Conservation (phyloP, 2,888 invertebrate genomes). For the Lypha dubia region DNA sequence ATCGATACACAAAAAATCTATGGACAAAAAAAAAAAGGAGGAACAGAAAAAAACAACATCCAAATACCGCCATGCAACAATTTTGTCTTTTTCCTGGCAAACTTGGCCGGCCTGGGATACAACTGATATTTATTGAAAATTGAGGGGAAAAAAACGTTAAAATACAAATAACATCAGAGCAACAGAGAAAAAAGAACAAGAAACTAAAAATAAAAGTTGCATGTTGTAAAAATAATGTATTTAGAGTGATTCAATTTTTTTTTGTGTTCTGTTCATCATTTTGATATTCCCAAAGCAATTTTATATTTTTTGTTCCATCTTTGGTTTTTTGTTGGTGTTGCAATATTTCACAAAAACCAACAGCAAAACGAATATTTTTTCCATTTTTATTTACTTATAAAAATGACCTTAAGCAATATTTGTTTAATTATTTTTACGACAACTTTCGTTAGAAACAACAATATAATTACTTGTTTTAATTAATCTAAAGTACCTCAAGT, state of each 20-base stretch:
- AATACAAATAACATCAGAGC: not conserved
- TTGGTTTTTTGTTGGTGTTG: too few relatives aligned
- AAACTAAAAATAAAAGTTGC: constrained; percentile 24
- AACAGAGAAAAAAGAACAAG: constrained; percentile 2
- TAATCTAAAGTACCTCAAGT: not conserved
- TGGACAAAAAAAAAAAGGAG: not conserved
- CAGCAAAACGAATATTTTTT: not conserved
- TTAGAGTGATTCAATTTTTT: constrained; percentile 11
- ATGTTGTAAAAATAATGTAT: constrained; percentile 41
- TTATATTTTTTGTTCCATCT: not conserved
- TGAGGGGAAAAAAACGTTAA: not conserved
- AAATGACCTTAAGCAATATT: not conserved
- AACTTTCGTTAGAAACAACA: constrained; percentile 1
- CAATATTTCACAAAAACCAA: too few relatives aligned
- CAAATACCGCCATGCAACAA: not conserved
- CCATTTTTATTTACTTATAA: not conserved
- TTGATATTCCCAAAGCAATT: constrained; percentile 24
- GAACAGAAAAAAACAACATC: not conserved
- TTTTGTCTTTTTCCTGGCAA: constrained; percentile 25
- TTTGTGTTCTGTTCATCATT: too few relatives aligned
- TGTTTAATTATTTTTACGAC: constrained; percentile 31
- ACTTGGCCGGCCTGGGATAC: constrained; percentile 32
- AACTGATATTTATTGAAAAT: constrained; percentile 20
- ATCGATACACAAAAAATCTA: constrained; percentile 23
- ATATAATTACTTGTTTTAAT: not conserved